Conservation (phyloP, 2,888 invertebrate genomes). For the Zonitis immaculata region DNA sequence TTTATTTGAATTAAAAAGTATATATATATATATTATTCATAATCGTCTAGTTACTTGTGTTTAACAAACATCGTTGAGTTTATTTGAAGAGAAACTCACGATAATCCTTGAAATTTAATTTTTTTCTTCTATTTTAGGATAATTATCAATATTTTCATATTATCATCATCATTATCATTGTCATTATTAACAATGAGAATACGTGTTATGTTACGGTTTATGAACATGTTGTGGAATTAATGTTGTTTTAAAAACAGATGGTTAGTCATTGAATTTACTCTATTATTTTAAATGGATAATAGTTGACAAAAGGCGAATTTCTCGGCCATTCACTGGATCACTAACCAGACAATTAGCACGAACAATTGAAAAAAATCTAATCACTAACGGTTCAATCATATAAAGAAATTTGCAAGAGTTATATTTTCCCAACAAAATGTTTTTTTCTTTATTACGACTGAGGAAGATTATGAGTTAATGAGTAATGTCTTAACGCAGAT, state of each 20-base stretch:
- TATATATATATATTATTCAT: too few relatives aligned
- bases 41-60: not conserved
- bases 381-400: too few relatives aligned
- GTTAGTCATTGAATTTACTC: conserved; percentile 15
- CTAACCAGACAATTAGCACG: not conserved
- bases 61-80: not conserved
- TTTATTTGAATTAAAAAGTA: not conserved
- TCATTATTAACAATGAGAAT: not conserved
- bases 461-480: too few relatives aligned
- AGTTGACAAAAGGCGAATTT: not conserved
- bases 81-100: not conserved
- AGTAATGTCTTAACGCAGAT: too few relatives aligned
- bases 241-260: conserved; percentile 24
- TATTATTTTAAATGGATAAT: not conserved
- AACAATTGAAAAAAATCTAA: too few relatives aligned
- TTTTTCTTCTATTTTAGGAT: not conserved
- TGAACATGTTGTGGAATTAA: conserved; percentile 24
- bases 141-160: not conserved
- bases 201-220: conserved; percentile 23
- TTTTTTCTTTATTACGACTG: too few relatives aligned
- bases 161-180: not conserved
- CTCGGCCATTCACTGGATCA: not conserved
- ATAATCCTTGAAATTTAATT: not conserved
- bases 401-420: too few relatives aligned
- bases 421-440: too few relatives aligned